Base-by-base conservation (phyloP, 2,888 invertebrate genomes). In the Sphaeridia pumilis region DNA sequence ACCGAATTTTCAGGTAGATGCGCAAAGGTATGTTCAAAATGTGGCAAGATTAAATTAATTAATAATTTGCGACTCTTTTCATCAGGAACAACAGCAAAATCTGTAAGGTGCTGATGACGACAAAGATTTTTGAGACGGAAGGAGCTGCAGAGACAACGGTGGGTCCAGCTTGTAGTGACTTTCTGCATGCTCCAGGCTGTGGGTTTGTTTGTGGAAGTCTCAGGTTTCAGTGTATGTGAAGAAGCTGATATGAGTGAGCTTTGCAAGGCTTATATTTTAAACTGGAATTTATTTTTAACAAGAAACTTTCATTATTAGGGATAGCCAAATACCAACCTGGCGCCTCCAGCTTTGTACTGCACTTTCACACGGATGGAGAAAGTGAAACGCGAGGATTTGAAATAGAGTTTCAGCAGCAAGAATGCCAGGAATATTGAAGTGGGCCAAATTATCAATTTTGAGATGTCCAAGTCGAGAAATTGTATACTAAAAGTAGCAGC, bases 311-410 rank as follows among this genome's bases (percentile, higher is more conserved):
- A n/a, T n/a, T n/a, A n/a, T n/a, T n/a, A 68, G 68, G 68, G 68
- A 60, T 64, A 14, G 67, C 66, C 21, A 57, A 62, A 47, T 68
- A 63, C 55, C 68, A 68, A 58, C 68, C 68, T 0, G 66, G 65
- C 4, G 68, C 68, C 5, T 64, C 66, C 1, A 66, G 67, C 45
- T 58, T 68, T 22, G 65, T 61, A 56, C 68, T 68, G 50, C 68
- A 68, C 48, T 68, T 68, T 53, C 68, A 68, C 54, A 67, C 68
- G 5, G 68, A 68, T 52, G 67, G 68, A 20, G 47, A 60, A 21
- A 57, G 50, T 26, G 58, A 58, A 22, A 44, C 50, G 42, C 46
- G 55, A 14, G 68, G 68, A 48, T 68, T 68, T 59, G 57, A 66
- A 45, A 67, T 68, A 47, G 60, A 58, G 21, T 68, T 68, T 58